Evolutionary conservation across 2,888 invertebrate species (phyloP).

Genomic region (Cryptophagus acutangulus): DNA sequence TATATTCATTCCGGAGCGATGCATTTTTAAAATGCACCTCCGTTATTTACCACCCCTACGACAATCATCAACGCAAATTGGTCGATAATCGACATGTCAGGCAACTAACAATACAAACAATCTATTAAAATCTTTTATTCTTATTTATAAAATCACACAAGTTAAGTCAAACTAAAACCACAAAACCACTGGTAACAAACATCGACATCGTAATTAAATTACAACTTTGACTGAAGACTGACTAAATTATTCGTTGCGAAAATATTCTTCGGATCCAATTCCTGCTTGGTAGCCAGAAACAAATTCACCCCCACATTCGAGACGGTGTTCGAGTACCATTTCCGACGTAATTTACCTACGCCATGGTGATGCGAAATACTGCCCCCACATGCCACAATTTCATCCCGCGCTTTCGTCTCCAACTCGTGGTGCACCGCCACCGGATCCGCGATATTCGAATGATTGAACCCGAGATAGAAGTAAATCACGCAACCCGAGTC

Average conservation of each 20-base stretch:
- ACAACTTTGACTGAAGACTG: constrained; percentile 43
- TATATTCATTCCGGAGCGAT: no score
- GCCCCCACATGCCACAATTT: constrained; percentile 85
- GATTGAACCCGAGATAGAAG: constrained; percentile 46
- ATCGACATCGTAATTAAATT: constrained; percentile 13
- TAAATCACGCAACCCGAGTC: constrained; percentile 97
- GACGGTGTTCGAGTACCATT: constrained; percentile 81
- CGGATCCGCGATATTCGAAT: constrained; percentile 69
- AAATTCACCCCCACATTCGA: constrained; percentile 75
- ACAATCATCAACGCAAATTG: not conserved
- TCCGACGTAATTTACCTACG: constrained; percentile 85
- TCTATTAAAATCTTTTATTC: no score
- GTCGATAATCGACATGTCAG: not conserved
- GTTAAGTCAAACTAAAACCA: no score
- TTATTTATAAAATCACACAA: no score
- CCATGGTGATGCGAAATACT: constrained; percentile 97
- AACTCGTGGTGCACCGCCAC: constrained; percentile 78
- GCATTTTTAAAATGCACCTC: no score
- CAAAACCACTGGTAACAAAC: no score
- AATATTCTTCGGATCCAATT: constrained; percentile 90
- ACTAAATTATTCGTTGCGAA: constrained; percentile 85
- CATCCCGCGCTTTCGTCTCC: constrained; percentile 83
- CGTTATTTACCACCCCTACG: no score
- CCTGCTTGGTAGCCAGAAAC: constrained; percentile 75
- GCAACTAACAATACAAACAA: not conserved